A percentile compares a stretch with the other conserved stretches of the same genome.
These are phyloP conservation scores for Orbicella faveolata DNA, from an alignment of 64 coral and sea anemone species.

Conservation along the genomic window DNA sequence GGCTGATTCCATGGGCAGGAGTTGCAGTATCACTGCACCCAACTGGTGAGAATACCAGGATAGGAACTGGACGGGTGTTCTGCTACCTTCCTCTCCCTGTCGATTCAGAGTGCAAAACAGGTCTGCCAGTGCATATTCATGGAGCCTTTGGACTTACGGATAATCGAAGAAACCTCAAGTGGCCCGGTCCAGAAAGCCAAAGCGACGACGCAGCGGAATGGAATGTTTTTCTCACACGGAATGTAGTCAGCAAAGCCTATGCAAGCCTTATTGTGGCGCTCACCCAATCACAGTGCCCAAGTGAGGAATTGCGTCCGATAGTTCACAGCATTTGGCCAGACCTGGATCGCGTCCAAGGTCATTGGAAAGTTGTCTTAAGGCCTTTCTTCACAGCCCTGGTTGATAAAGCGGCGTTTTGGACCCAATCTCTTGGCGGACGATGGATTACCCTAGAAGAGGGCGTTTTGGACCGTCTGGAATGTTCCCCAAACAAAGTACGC, in stretches of 20 bases:
- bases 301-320: constrained; percentile 54
- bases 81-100: constrained; percentile 85
- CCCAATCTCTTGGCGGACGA: constrained; percentile 54
- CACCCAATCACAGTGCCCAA: constrained; percentile 43
- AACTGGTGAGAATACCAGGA: constrained; percentile 13
- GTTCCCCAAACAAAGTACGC: constrained; percentile 55
- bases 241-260: constrained; percentile 79
- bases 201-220: constrained; percentile 85
- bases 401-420: constrained; percentile 84
- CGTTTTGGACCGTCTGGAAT: constrained; percentile 62
- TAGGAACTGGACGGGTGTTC: constrained; percentile 82
- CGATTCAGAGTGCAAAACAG: constrained; percentile 86
- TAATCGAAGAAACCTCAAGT: constrained; percentile 86
- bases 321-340: constrained; percentile 72
- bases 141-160: constrained; percentile 92
- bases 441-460: constrained; percentile 81
- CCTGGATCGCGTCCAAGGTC: constrained; percentile 73
- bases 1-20: constrained; percentile 80
- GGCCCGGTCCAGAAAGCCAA: constrained; percentile 84
- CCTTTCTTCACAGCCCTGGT: constrained; percentile 74
- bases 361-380: constrained; percentile 71
- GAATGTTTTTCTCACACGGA: constrained; percentile 73
- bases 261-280: constrained; percentile 65
- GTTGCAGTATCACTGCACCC: constrained; percentile 67
- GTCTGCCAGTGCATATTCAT: constrained; percentile 88